These are phyloP conservation scores for Lampropteryx suffumata DNA, from an alignment of 2,888 invertebrate genomes.

Conservation along the genomic window DNA sequence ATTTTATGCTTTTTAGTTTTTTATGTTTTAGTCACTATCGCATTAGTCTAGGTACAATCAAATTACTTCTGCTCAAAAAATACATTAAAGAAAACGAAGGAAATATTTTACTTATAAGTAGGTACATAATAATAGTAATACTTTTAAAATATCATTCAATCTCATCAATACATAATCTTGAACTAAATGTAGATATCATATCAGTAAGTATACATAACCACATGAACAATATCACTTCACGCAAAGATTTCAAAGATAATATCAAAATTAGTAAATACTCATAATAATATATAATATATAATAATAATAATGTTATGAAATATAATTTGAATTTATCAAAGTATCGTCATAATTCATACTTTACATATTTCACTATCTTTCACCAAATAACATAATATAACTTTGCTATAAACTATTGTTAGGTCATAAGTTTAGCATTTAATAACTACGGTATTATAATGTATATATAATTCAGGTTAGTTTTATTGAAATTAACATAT, in stretches of 20 bases:
- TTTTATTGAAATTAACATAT: neutral
- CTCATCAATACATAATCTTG: slow-evolving; percentile 16
- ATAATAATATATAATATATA: slow-evolving; percentile 5
- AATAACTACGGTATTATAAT: neutral
- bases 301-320: neutral
- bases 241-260: slow-evolving; percentile 7
- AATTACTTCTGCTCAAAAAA: slow-evolving; percentile 51
- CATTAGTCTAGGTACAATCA: slow-evolving; percentile 39
- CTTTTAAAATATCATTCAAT: slow-evolving; percentile 29
- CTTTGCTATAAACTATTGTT: neutral
- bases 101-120: slow-evolving; percentile 10
- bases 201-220: slow-evolving; percentile 35
- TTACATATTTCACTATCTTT: neutral
- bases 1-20: slow-evolving; percentile 14
- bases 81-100: slow-evolving; percentile 11
- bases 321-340: too few species aligned
- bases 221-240: slow-evolving; percentile 31
- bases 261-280: neutral
- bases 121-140: slow-evolving; percentile 39
- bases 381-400: neutral
- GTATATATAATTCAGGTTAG: neutral
- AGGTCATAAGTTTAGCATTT: neutral
- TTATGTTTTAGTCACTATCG: slow-evolving; percentile 2
- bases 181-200: slow-evolving; percentile 30
- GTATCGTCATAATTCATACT: neutral